Percentiles rank a stretch among this genome's conserved stretches.
phyloP scores from a whole-genome alignment of 2,888 invertebrate species.

The Scaptomyza reducta region DNA sequence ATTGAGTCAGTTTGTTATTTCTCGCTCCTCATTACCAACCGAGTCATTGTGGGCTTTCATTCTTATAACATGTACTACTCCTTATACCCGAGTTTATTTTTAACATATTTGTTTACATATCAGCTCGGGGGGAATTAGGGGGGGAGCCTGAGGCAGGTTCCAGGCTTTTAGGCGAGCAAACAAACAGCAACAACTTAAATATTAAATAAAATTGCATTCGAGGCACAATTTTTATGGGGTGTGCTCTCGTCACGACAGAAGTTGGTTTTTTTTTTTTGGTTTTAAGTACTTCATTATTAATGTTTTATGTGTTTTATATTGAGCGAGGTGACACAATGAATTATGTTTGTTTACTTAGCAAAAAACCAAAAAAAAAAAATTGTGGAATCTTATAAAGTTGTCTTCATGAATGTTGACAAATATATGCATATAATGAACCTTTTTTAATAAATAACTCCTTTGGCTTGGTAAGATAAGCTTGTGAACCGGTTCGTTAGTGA shows the following conservation, averaged over 20 bases:
- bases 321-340: slow-evolving; percentile 72
- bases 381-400: too few relatives aligned
- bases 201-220: slow-evolving; percentile 61
- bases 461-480: not conserved
- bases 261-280: slow-evolving; percentile 27
- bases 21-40: slow-evolving; percentile 13
- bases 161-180: slow-evolving; percentile 40
- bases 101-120: slow-evolving; percentile 63
- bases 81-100: slow-evolving; percentile 58
- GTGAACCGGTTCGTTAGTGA: not conserved
- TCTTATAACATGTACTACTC: slow-evolving; percentile 8
- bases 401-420: too few relatives aligned
- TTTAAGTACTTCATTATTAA: not conserved
- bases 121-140: slow-evolving; percentile 4
- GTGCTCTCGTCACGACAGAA: slow-evolving; percentile 26
- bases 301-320: slow-evolving; percentile 34
- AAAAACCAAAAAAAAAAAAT: too few relatives aligned
- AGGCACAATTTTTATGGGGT: slow-evolving; percentile 43
- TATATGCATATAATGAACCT: not conserved
- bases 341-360: slow-evolving; percentile 62
- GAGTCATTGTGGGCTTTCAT: slow-evolving; percentile 7
- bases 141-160: slow-evolving; percentile 9
- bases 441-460: not conserved
- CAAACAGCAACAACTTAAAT: slow-evolving; percentile 37
- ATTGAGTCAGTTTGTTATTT: slow-evolving; percentile 46